Evolutionary conservation across 2,888 invertebrate species (phyloP).

Genomic region (Scotopteryx bipunctaria): DNA sequence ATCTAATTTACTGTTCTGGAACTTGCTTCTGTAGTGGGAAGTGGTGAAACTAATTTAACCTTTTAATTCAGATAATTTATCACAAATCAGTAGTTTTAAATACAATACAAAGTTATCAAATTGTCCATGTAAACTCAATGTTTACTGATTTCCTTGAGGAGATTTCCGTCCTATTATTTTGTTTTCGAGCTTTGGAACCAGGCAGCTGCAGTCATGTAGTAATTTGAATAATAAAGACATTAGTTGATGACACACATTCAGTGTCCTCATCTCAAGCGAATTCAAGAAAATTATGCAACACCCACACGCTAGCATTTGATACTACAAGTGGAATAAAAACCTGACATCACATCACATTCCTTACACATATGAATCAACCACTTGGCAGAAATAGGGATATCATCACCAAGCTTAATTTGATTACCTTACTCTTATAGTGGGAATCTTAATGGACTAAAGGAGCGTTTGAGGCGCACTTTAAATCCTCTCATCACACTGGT

Average conservation of each 20-base stretch:
- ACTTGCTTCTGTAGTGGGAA: background rate
- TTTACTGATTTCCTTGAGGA: no score
- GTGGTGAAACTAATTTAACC: background rate
- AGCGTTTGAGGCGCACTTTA: no score
- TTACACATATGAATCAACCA: slow-evolving; percentile 55
- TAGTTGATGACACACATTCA: slow-evolving; percentile 1
- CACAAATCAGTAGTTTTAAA: no score
- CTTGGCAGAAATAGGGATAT: slow-evolving; percentile 54
- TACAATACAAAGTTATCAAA: no score
- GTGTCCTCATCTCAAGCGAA: slow-evolving; percentile 16
- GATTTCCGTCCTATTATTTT: no score
- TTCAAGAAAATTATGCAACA: slow-evolving; percentile 28
- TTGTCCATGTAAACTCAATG: no score
- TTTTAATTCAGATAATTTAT: background rate
- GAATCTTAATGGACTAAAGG: no score
- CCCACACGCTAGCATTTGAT: slow-evolving; percentile 15
- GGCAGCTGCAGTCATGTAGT: no score
- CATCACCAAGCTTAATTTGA: slow-evolving; percentile 53
- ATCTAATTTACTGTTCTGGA: slow-evolving; percentile 13
- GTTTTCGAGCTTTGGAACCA: no score
- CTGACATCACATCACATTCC: slow-evolving; percentile 61
- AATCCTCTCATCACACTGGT: no score
- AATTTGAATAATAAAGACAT: slow-evolving; percentile 3
- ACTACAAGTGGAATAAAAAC: slow-evolving; percentile 43
- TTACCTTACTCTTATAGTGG: background rate